Evolutionary conservation across 2,888 invertebrate genomes (phyloP), one percentile per base, ranked within the genome.

Genomic region (Anagyrus pseudococci): DNA sequence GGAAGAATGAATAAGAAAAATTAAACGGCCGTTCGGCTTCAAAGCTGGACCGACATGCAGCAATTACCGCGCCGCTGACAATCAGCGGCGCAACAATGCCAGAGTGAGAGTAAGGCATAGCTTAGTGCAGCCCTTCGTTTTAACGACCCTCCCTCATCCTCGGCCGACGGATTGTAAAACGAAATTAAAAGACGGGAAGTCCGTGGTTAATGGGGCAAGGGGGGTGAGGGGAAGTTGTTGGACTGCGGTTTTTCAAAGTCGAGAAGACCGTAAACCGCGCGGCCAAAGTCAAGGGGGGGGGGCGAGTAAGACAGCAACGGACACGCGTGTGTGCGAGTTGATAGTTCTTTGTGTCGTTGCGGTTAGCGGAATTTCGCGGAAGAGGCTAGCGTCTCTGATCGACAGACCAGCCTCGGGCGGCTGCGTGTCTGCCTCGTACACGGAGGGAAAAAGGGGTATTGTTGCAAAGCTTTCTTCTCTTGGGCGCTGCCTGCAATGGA

Each of bases 201-300:
- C 29, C 33, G 33, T 8, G 33, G 33, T 8, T 8, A 13, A 37
- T 13, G 33, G 29, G 20, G n/a, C n/a, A 29, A 8, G 26, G 22
- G 2, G 7, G 22, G 20, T 29, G 2, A 8, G 33, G 40, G 48
- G 53, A 44, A 46, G 53, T 52, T 53, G 53, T 37, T 8, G 7
- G 17, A n/a, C 19, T 43, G 43, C 8, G 15, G 55, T 43, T 58
- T 55, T 33, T 58, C 41, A 50, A 57, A 52, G 41, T 46, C 46
- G 41, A n/a, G 58, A 63, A 63, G 58, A 63, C 63, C 50, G 25
- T 44, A 41, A 55, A 55, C 57, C 57, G 49, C 46, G 33, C 58
- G 58, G 58, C 47, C 48, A 58, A 62, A 62, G 54, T 57, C 58
- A 48, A 62, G 58, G 55, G 22, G 22, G 25, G 22, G 20, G 50